phyloP scores from a whole-genome alignment of 2,113 vertebrate species.

The Anoura caudifer region DNA sequence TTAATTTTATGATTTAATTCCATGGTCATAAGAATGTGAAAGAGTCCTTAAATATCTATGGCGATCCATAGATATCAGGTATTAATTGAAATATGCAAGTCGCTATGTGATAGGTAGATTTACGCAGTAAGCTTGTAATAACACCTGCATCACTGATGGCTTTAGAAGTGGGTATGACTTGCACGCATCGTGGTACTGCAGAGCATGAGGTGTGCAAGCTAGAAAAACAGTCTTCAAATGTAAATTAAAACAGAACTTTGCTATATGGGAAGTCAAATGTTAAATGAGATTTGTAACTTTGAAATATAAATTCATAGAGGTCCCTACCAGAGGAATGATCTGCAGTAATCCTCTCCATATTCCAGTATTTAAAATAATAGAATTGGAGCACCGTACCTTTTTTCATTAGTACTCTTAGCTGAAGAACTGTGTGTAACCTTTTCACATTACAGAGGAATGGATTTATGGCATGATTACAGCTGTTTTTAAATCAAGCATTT shows the following conservation, averaged over 20 bases:
- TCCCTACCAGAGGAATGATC: not conserved
- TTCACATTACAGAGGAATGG: not conserved
- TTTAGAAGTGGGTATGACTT: not conserved
- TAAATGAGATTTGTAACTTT: not conserved
- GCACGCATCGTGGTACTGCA: not conserved
- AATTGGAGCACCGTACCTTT: not conserved
- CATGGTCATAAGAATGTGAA: not conserved
- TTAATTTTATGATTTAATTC: slow-evolving; percentile 42
- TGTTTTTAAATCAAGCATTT: slow-evolving; percentile 29
- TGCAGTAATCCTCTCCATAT: not conserved
- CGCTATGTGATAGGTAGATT: slow-evolving; percentile 10
- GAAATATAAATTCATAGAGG: not conserved
- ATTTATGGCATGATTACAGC: slow-evolving; percentile 17
- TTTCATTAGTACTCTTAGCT: not conserved
- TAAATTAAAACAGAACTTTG: slow-evolving; percentile 21
- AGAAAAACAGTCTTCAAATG: not conserved
- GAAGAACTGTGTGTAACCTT: not conserved
- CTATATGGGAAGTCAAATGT: not conserved
- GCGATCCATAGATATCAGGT: not conserved
- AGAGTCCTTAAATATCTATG: slow-evolving; percentile 6
- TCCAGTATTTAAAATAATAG: not conserved
- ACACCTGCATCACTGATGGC: not conserved
- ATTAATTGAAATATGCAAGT: slow-evolving; percentile 42
- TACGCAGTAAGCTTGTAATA: slow-evolving; percentile 20
- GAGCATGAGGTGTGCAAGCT: not conserved